Evolutionary conservation across 2,888 invertebrate species (phyloP).

Genomic region (Kryphioiulus occultus): DNA sequence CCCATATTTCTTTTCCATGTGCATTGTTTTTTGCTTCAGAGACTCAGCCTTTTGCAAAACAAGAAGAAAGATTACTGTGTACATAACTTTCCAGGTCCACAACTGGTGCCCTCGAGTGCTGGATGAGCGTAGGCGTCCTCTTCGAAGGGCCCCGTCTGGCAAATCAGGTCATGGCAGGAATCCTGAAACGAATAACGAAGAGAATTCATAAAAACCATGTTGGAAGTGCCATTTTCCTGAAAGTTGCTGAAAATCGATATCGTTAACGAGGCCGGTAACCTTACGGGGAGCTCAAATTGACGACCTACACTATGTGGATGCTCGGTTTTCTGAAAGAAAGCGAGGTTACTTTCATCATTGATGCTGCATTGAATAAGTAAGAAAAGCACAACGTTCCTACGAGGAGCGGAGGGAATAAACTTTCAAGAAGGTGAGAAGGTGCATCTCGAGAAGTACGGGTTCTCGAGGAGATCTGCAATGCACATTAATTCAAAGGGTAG

Average conservation of each 20-base stretch:
- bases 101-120: slow-evolving; percentile 76
- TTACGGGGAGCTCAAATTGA: neutral
- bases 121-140: slow-evolving; percentile 66
- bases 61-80: neutral
- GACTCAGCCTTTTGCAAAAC: neutral
- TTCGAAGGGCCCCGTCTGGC: slow-evolving; percentile 52
- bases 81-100: slow-evolving; percentile 64
- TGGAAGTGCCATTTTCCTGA: neutral
- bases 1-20: too few relatives aligned
- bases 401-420: too few relatives aligned
- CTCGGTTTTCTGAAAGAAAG: neutral
- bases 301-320: neutral
- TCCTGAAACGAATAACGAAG: slow-evolving; percentile 56
- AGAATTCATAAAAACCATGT: neutral
- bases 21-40: neutral
- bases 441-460: too few relatives aligned
- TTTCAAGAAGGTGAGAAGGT: too few relatives aligned
- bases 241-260: neutral
- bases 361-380: neutral
- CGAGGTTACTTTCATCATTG: neutral
- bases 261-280: neutral
- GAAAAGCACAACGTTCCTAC: neutral
- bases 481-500: too few relatives aligned
- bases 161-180: slow-evolving; percentile 57
- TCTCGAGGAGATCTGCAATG: too few relatives aligned